Percentiles rank a stretch among this genome's conserved stretches.
These are phyloP conservation scores for Crenichthys baileyi DNA, from an alignment of 2,797 vertebrate genomes.

Conservation along the genomic window DNA sequence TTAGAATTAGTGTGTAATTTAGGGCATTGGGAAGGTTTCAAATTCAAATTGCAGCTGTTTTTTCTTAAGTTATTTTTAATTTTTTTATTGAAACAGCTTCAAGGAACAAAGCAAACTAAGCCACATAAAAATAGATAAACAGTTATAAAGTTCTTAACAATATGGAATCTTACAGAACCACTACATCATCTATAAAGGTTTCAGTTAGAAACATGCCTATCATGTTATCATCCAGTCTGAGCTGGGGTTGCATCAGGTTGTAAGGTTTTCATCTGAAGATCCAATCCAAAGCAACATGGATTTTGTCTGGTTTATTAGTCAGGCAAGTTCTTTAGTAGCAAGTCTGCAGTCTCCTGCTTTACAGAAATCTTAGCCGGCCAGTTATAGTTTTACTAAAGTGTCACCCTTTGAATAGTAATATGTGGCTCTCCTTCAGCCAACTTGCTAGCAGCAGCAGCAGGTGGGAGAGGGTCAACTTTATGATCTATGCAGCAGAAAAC, in stretches of 20 bases:
- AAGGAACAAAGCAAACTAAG: no score
- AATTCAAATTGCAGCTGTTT: background rate
- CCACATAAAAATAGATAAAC: background rate
- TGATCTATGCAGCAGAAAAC: background rate
- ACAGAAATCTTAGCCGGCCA: no score
- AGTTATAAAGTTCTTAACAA: background rate
- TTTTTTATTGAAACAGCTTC: no score
- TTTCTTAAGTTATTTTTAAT: background rate
- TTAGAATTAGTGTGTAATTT: no score
- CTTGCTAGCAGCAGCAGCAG: background rate
- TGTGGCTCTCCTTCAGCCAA: background rate
- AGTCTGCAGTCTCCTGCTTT: background rate
- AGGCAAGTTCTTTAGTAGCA: background rate
- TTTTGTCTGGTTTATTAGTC: no score
- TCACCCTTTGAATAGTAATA: background rate
- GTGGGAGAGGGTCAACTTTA: background rate
- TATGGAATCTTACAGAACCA: no score
- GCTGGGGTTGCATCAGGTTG: no score
- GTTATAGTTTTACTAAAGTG: background rate
- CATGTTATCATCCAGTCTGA: no score
- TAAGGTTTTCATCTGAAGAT: no score
- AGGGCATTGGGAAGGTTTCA: background rate
- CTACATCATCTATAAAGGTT: no score
- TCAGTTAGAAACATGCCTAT: no score
- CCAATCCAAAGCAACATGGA: no score